phyloP scores from a whole-genome alignment of 1,140 invertebrate species.

The Ceratoteleas bidentatus region DNA sequence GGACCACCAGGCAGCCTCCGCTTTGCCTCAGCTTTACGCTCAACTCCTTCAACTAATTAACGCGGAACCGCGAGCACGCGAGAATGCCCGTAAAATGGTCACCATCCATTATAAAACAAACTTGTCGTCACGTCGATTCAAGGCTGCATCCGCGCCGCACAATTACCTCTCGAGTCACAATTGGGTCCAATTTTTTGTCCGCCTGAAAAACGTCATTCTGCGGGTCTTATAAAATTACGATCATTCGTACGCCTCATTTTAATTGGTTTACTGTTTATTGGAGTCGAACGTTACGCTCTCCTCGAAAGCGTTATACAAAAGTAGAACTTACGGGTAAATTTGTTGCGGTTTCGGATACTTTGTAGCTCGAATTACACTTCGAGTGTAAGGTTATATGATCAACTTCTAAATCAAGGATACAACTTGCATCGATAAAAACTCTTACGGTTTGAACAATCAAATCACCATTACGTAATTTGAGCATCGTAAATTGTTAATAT shows the following conservation, averaged over 20 bases:
- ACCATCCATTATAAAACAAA: slow-evolving; percentile 45
- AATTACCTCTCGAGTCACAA: slow-evolving; percentile 4
- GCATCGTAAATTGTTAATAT: neutral
- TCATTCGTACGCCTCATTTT: neutral
- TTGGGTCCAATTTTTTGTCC: slow-evolving; percentile 13
- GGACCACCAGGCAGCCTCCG: slow-evolving; percentile 74
- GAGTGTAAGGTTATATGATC: too few species aligned
- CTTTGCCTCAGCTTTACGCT: slow-evolving; percentile 62
- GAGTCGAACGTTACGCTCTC: neutral
- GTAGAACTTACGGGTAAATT: slow-evolving; percentile 1
- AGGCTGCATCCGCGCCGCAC: slow-evolving; percentile 15
- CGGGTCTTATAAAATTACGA: slow-evolving; percentile 2
- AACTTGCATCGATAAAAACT: neutral
- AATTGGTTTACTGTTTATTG: slow-evolving; percentile 13
- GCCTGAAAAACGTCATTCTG: slow-evolving; percentile 6
- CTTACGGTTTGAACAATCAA: neutral
- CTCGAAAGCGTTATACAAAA: slow-evolving; percentile 18
- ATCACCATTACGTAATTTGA: neutral
- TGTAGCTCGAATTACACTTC: too few species aligned
- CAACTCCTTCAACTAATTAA: slow-evolving; percentile 68
- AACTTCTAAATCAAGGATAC: too few species aligned
- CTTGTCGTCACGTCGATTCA: slow-evolving; percentile 31
- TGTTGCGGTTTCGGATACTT: slow-evolving; percentile 2
- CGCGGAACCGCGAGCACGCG: slow-evolving; percentile 56
- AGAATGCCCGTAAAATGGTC: slow-evolving; percentile 47